Percentiles rank a stretch among this genome's conserved stretches.
phyloP scores from a whole-genome alignment of 2,113 vertebrate genomes.

The Elaphurus davidianus region DNA sequence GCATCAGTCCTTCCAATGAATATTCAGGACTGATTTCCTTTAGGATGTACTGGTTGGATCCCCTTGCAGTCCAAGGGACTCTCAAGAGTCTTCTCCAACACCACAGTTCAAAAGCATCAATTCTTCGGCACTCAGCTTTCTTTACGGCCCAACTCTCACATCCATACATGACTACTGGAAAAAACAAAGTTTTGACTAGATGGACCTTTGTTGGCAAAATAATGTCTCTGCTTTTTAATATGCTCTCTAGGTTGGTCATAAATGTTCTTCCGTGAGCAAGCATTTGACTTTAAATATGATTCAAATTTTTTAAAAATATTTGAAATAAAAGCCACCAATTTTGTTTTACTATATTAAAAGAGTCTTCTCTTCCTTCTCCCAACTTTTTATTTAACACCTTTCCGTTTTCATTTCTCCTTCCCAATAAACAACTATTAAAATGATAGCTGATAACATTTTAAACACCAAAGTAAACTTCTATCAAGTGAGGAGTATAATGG shows the following conservation, averaged over 20 bases:
- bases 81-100: background rate
- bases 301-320: too few relatives aligned
- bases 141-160: background rate
- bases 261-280: background rate
- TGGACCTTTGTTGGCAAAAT: background rate
- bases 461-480: background rate
- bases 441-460: background rate
- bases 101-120: background rate
- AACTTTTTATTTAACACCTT: background rate
- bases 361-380: background rate
- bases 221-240: background rate
- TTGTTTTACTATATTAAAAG: background rate
- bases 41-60: background rate
- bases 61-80: background rate
- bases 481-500: background rate
- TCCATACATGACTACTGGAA: background rate
- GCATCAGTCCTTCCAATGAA: background rate
- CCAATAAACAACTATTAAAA: background rate
- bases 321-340: background rate
- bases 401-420: background rate
- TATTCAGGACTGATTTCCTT: background rate
- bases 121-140: background rate
- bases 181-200: background rate
- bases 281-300: background rate
- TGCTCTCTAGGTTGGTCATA: background rate